Evolutionary conservation across 1,140 invertebrate species (phyloP).

Genomic region (Pogonognathellus flavescens): DNA sequence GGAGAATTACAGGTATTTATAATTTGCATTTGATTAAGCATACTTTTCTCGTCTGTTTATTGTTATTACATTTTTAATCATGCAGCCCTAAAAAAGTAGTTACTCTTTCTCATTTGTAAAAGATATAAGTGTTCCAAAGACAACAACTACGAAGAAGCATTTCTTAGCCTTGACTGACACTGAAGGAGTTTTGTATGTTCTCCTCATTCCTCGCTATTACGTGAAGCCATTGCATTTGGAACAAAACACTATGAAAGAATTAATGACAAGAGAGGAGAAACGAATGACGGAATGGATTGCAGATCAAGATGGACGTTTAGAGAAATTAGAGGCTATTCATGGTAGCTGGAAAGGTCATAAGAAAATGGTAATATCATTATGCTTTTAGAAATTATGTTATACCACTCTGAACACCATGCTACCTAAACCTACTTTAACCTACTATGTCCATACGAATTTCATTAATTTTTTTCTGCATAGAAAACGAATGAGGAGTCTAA

Average conservation of each 20-base stretch:
- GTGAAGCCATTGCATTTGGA: slow-evolving; percentile 52
- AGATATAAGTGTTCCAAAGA: slow-evolving; percentile 55
- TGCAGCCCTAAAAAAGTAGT: too few species aligned
- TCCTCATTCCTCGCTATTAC: slow-evolving; percentile 59
- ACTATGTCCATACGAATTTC: too few species aligned
- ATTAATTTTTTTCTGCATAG: background rate
- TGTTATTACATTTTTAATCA: too few species aligned
- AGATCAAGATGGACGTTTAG: slow-evolving; percentile 53
- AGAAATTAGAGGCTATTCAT: slow-evolving; percentile 55
- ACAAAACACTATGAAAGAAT: slow-evolving; percentile 53
- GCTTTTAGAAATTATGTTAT: too few species aligned
- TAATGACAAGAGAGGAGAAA: slow-evolving; percentile 63
- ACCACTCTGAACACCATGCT: too few species aligned
- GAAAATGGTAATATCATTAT: slow-evolving; percentile 33
- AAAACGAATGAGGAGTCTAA: slow-evolving; percentile 44
- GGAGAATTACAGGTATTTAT: slow-evolving; percentile 54
- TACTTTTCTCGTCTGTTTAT: too few species aligned
- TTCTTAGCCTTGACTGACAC: slow-evolving; percentile 58
- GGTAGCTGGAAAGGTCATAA: slow-evolving; percentile 49
- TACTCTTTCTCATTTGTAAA: too few species aligned
- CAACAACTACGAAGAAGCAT: slow-evolving; percentile 56
- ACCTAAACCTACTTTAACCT: too few species aligned
- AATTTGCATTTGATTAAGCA: background rate
- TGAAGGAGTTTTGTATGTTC: slow-evolving; percentile 55
- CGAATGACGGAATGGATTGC: slow-evolving; percentile 52